Base-by-base conservation (phyloP, 2,797 vertebrate genomes). In the Falco peregrinus region DNA sequence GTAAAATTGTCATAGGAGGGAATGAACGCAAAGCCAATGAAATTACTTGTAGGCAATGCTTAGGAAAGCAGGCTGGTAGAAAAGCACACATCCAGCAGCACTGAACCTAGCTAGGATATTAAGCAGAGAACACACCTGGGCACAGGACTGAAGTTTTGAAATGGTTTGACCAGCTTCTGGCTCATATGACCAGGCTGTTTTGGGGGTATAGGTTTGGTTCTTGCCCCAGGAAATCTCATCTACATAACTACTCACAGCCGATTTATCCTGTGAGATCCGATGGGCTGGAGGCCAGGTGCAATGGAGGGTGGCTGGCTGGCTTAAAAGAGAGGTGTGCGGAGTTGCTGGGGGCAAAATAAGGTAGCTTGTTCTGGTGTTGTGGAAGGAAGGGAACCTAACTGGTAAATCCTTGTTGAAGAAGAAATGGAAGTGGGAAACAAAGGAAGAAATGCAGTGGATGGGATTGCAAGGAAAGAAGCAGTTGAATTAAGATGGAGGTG, bases 41-140 rank as follows among this genome's bases (percentile, higher is more conserved):
- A 79, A 39, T 76, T 47, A 37, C 8, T 33, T 70, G 22, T 29
- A 67, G 33, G 20, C 24, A 74, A 15, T 45, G 17, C 45, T 37
- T 83, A 56, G 20, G 60, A 67, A 43, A 78, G n/a, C 6, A 53
- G 14, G 37, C 41, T 60, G 9, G 7, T 76, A 76, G 47, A 64
- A 94, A 87, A 78, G 6, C 39, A 35, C 29, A 39, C 1, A 6
- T 48, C 17, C 73, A 57, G 29, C 22, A 83, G 57, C 28, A 29
- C 35, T 61, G 60, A 68, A 71, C 16, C 13, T 68, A 43, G 14
- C 4, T 54, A 70, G 73, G 65, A 74, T 86, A 56, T 68, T 11
- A 75, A 35, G 16, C 0, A 3, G 11, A 68, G 31, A 73, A 21
- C 16, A 31, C 0, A 0, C 15, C 60, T 64, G 54, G n/a, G n/a